These are phyloP conservation scores for Zygaena filipendulae DNA, from an alignment of 2,888 invertebrate genomes.

Conservation along the genomic window DNA sequence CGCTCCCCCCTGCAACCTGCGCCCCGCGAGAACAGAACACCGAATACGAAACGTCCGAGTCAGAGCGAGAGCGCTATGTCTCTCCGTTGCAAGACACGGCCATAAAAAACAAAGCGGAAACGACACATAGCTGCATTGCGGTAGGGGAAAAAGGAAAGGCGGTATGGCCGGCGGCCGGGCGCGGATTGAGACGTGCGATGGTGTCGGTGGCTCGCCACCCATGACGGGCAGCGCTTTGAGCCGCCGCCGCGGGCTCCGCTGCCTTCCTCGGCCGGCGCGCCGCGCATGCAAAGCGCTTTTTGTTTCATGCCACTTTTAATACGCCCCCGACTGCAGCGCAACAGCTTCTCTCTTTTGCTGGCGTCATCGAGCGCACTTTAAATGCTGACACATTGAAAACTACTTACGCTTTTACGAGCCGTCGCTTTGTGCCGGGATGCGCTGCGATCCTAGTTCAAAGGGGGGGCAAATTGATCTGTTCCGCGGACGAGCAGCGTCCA, in stretches of 20 bases:
- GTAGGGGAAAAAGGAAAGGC: constrained; percentile 66
- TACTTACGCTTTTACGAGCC: constrained; percentile 56
- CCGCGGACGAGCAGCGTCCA: constrained; percentile 26
- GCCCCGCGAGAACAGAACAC: constrained; percentile 35
- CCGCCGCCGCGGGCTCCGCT: constrained; percentile 25
- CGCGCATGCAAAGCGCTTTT: constrained; percentile 34
- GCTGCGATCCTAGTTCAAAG: constrained; percentile 39
- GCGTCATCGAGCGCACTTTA: constrained; percentile 45
- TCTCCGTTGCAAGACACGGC: constrained; percentile 60
- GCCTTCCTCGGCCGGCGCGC: constrained; percentile 25
- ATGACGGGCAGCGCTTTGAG: constrained; percentile 62
- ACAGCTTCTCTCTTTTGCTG: constrained; percentile 33
- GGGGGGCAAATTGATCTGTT: constrained; percentile 53
- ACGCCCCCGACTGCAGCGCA: constrained; percentile 38
- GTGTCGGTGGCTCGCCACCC: constrained; percentile 67
- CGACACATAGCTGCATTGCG: constrained; percentile 66
- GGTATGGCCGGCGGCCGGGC: constrained; percentile 59
- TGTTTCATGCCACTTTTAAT: constrained; percentile 63
- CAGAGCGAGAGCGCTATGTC: constrained; percentile 49
- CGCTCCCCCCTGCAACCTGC: constrained; percentile 36
- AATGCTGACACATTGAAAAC: constrained; percentile 55
- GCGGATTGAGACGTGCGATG: constrained; percentile 69
- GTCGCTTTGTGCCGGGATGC: constrained; percentile 44
- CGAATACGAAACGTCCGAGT: constrained; percentile 38
- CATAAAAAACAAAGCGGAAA: constrained; percentile 68